These are phyloP conservation scores for Camponotus floridanus DNA, from an alignment of 1,140 invertebrate genomes.

Conservation along the genomic window DNA sequence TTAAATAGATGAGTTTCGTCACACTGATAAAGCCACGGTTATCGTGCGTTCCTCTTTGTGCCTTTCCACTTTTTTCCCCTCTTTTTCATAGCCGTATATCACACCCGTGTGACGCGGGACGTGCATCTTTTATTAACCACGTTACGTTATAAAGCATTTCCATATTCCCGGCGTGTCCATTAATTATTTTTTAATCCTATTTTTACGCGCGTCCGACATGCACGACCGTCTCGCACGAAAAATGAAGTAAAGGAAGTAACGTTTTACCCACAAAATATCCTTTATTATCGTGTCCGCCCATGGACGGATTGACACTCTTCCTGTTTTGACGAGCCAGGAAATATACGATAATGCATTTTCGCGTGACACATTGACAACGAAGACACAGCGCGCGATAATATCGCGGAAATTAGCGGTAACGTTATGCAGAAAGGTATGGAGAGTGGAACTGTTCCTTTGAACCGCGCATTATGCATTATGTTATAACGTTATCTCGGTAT, in stretches of 20 bases:
- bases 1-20: conserved; percentile 51
- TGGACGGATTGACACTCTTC: conserved; percentile 40
- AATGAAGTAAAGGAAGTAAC: conserved; percentile 49
- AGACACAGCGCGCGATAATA: conserved; percentile 32
- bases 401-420: conserved; percentile 50
- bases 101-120: conserved; percentile 30
- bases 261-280: conserved; percentile 40
- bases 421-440: conserved; percentile 20
- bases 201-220: conserved; percentile 52
- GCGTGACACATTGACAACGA: conserved; percentile 43
- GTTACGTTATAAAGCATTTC: conserved; percentile 64
- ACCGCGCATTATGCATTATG: neutral
- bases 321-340: neutral
- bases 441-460: conserved; percentile 24
- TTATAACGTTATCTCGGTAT: conserved; percentile 30
- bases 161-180: conserved; percentile 40
- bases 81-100: conserved; percentile 40
- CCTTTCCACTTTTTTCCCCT: conserved; percentile 19
- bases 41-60: conserved; percentile 14
- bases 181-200: conserved; percentile 60
- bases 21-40: conserved; percentile 45
- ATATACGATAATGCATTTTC: conserved; percentile 31
- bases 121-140: conserved; percentile 68
- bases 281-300: conserved; percentile 40
- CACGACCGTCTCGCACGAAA: conserved; percentile 27